A percentile compares a stretch with the other conserved stretches of the same genome.
Conservation (phyloP, 2,797 vertebrate genomes). For the Podarcis siculus region DNA sequence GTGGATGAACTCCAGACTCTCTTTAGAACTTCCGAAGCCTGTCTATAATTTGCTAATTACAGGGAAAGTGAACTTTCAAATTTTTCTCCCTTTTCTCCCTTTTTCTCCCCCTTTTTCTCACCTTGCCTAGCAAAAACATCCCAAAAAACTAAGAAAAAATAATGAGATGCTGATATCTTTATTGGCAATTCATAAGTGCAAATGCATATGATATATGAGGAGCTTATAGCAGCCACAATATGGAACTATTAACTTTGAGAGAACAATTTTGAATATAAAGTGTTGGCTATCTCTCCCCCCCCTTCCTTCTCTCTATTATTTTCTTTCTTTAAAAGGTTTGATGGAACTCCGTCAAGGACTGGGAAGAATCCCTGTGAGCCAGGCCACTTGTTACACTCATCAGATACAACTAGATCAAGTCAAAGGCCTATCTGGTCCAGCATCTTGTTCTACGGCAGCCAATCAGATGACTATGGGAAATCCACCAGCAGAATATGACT, state of each 20-base stretch:
- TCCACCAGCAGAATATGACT: too few relatives aligned
- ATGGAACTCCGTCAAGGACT: neutral
- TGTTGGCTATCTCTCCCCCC: too few relatives aligned
- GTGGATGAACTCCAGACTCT: constrained; percentile 62
- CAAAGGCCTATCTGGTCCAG: neutral
- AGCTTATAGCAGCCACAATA: neutral
- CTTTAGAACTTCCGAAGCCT: constrained; percentile 49
- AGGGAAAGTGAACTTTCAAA: constrained; percentile 46
- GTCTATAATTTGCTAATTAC: constrained; percentile 61
- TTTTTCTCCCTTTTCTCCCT: too few relatives aligned
- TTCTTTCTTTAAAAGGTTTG: rapidly evolving
- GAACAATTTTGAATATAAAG: neutral
- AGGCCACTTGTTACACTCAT: neutral
- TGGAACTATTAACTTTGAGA: constrained; percentile 1
- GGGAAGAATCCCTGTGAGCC: neutral
- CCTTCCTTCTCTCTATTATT: neutral
- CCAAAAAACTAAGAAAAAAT: constrained; percentile 42
- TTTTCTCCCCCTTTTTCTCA: neutral
- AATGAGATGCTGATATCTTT: constrained; percentile 45
- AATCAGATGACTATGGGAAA: too few relatives aligned
- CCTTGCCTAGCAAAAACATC: constrained; percentile 29
- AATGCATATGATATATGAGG: neutral
- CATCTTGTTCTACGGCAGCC: too few relatives aligned
- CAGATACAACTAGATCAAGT: too few relatives aligned
- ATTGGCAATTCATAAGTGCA: constrained; percentile 17